Base-by-base conservation (phyloP, 1,140 invertebrate genomes). In the Lepidurus couesii region DNA sequence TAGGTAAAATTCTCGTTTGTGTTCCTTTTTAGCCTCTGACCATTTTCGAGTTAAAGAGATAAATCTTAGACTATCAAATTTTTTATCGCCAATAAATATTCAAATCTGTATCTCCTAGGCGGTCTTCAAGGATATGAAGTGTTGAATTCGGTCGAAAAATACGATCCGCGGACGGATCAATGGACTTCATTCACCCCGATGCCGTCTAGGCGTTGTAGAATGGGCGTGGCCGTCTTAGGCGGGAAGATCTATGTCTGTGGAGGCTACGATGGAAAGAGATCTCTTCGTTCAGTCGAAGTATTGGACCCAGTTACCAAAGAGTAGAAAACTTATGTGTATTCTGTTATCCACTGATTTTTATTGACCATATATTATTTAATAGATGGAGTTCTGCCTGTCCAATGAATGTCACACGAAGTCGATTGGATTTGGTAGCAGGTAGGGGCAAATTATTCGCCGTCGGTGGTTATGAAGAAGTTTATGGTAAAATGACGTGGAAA, bases 81-180 rank as follows among this genome's bases (percentile, higher is more conserved):
- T 4, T 34, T 34, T 34, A 34, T 34, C 3, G 34, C 2, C 4
- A 4, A 34, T 4, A 34, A 34, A 34, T 34, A 0, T 47, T 11
- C 45, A 1, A 16, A n/a, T 65, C 8, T 16, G 7, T 7, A 21
- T 65, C 53, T 7, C 3, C 1, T 65, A 42, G 88, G 94, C 34
- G 94, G 94, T 1, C 94, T 95, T 84, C 93, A 96, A 87, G 94
- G 94, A 0, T 85, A 95, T 1, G 93, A 92, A 8, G 95, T 96
- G 80, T 95, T 95, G 86, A 92, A 95, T 86, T 93, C 92, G 6
- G 93, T 91, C 1, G 93, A 95, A 86, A 87, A 91, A 77, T 95
- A 92, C 83, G 92, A 95, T 86, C 90, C 92, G 9, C 87, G 89
- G 78, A 90, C 88, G 42, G 90, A 91, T 80, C 86, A 87, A 11